phyloP scores from a whole-genome alignment of 2,888 invertebrate genomes.

The Drosophila affinis region DNA sequence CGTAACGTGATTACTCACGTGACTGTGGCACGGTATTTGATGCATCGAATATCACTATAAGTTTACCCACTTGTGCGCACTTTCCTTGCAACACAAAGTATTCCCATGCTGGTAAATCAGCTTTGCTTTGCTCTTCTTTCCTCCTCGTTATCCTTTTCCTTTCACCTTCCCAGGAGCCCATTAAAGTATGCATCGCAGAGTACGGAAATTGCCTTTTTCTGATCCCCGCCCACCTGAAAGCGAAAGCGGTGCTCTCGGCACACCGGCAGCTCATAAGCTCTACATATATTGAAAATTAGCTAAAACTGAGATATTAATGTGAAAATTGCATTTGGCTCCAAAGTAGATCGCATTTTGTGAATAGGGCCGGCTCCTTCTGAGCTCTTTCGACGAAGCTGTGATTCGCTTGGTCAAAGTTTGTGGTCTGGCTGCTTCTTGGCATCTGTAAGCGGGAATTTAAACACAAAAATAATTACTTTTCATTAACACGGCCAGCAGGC shows the following conservation, averaged over 20 bases:
- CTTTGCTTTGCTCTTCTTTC: constrained; percentile 12
- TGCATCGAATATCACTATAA: constrained; percentile 1
- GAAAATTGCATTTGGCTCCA: constrained; percentile 61
- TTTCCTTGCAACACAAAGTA: constrained; percentile 50
- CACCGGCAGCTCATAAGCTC: constrained; percentile 36
- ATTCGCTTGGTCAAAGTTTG: not conserved
- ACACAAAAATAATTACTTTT: constrained; percentile 65
- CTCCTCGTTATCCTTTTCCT: not conserved
- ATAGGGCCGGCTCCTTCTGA: not conserved
- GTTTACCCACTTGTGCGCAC: constrained; percentile 27
- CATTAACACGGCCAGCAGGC: constrained; percentile 57
- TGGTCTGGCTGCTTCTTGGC: constrained; percentile 8
- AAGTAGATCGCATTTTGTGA: constrained; percentile 32
- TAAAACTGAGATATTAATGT: constrained; percentile 65
- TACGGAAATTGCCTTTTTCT: constrained; percentile 67
- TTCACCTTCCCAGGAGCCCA: constrained; percentile 25
- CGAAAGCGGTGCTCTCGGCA: constrained; percentile 17
- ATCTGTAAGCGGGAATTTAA: constrained; percentile 5
- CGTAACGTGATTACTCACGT: not conserved
- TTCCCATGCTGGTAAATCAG: constrained; percentile 64
- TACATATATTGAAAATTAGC: constrained; percentile 71
- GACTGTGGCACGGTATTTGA: not conserved
- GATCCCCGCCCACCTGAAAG: constrained; percentile 52
- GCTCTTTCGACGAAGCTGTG: not conserved
- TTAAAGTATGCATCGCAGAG: constrained; percentile 49